Base-by-base conservation (phyloP, 2,113 vertebrate species). In the Nymphicus hollandicus region DNA sequence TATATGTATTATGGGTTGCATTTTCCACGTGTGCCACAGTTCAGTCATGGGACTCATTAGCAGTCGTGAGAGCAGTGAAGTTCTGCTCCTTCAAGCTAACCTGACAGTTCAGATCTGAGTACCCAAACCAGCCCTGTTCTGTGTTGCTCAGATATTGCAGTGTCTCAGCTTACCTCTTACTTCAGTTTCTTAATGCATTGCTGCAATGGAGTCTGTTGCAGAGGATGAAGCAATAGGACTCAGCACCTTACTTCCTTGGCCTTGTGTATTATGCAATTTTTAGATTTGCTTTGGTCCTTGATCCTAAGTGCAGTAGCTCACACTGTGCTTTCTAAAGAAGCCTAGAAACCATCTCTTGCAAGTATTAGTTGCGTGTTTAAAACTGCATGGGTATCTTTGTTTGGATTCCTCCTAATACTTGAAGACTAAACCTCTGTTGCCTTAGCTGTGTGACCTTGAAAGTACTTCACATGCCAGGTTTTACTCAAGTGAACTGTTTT, bases 21-120 rank as follows among this genome's bases (percentile, higher is more conserved):
- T 70, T 93, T 64, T 86, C 68, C 80, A 79, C 52, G 53, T 43
- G 25, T 78, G 88, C 86, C 80, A 63, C n/a, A 29, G 69, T 64
- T 74, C 53, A 83, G 74, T 56, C 88, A 31, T 28, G 85, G 25
- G 66, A 39, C 49, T 90, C 33, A 0, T 3, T 2, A 15, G 56
- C 49, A 11, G 28, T 76, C 1, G 10, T 5, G 73, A 66, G 77
- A 27, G 22, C 72, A 23, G 60, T 13, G 39, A 50, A 39, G 89
- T 16, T 81, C 13, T 91, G 80, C 58, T 66, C n/a, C 60, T 53
- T 14, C 70, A 16, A 11, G 7, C 9, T 7, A 7, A 44, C 52
- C 37, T 15, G 49, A 24, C 37, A 68, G 71, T 52, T 33, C 23
- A 58, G 76, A 49, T 61, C 70, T 4, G 37, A 17, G 60, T 23